These are phyloP conservation scores for Pantelozetes paolii DNA, from an alignment of 2,888 invertebrate species.

Conservation along the genomic window DNA sequence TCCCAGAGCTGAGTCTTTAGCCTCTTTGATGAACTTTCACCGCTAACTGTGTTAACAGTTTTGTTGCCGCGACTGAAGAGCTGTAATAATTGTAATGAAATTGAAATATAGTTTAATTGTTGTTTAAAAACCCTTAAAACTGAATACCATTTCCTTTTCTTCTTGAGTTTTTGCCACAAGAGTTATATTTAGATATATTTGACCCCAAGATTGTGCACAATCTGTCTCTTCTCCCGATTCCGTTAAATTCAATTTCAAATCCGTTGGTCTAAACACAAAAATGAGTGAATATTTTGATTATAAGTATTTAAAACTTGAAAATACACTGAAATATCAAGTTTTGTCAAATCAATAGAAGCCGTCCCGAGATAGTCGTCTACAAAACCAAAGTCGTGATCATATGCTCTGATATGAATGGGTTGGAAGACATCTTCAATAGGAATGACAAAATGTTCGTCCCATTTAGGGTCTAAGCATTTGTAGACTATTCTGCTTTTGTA, in stretches of 20 bases:
- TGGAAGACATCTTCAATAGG: slow-evolving; percentile 82
- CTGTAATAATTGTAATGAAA: not conserved
- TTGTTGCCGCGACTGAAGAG: slow-evolving; percentile 38
- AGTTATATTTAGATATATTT: slow-evolving; percentile 73
- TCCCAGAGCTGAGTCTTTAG: slow-evolving; percentile 93
- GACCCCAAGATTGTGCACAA: slow-evolving; percentile 66
- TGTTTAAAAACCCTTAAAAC: not conserved
- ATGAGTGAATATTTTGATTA: not conserved
- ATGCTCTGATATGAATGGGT: slow-evolving; percentile 82
- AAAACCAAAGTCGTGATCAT: slow-evolving; percentile 95
- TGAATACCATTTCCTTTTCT: slow-evolving; percentile 81
- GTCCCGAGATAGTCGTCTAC: slow-evolving; percentile 96
- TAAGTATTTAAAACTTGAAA: not conserved
- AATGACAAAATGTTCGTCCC: slow-evolving; percentile 93
- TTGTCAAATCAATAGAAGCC: slow-evolving; percentile 74
- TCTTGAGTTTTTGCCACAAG: slow-evolving; percentile 89
- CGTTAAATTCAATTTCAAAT: slow-evolving; percentile 71
- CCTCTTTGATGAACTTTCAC: slow-evolving; percentile 48
- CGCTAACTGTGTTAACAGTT: not conserved
- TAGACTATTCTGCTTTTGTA: slow-evolving; percentile 92
- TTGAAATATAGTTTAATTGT: no score
- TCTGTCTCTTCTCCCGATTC: slow-evolving; percentile 59
- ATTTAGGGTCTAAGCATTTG: slow-evolving; percentile 90
- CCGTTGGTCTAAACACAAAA: slow-evolving; percentile 56
- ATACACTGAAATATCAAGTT: slow-evolving; percentile 59